Conservation (phyloP, 2,113 vertebrate species). For the Cryptomyrus ogoouensis region DNA sequence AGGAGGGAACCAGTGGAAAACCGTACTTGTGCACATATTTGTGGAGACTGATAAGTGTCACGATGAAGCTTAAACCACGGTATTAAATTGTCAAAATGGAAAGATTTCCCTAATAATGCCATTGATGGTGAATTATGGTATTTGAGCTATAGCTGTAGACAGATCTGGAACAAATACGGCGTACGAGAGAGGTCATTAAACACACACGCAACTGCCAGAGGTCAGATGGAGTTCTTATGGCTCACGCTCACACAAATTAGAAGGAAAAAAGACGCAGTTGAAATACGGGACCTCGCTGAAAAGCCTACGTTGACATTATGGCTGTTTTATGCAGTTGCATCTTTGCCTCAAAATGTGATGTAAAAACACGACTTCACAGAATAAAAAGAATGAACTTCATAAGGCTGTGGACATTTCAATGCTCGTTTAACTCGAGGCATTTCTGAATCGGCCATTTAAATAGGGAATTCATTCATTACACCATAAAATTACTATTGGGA, state of each 20-base stretch:
- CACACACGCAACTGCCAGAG: slow-evolving; percentile 42
- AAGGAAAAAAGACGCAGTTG: neutral
- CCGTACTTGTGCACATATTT: slow-evolving; percentile 72
- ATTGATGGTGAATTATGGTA: slow-evolving; percentile 68
- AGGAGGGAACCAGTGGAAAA: slow-evolving; percentile 35
- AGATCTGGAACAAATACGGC: slow-evolving; percentile 51
- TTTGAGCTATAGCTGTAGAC: slow-evolving; percentile 57
- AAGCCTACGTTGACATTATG: neutral
- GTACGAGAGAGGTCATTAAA: slow-evolving; percentile 47
- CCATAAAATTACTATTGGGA: neutral
- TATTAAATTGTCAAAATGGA: slow-evolving; percentile 87
- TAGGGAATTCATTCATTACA: neutral
- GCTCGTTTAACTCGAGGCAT: neutral
- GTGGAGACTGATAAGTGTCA: slow-evolving; percentile 82
- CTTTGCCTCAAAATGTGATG: neutral
- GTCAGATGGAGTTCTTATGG: slow-evolving; percentile 64
- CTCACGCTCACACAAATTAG: neutral
- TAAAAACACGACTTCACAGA: neutral
- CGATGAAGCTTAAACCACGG: slow-evolving; percentile 81
- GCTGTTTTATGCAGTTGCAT: neutral
- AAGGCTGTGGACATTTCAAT: neutral
- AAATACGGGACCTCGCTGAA: neutral
- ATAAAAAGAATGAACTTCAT: neutral
- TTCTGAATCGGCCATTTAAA: neutral
- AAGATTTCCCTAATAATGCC: slow-evolving; percentile 74